Evolutionary conservation across 2,888 invertebrate genomes (phyloP), one percentile per base, ranked within the genome.

Genomic region (Pyrgus malvae): DNA sequence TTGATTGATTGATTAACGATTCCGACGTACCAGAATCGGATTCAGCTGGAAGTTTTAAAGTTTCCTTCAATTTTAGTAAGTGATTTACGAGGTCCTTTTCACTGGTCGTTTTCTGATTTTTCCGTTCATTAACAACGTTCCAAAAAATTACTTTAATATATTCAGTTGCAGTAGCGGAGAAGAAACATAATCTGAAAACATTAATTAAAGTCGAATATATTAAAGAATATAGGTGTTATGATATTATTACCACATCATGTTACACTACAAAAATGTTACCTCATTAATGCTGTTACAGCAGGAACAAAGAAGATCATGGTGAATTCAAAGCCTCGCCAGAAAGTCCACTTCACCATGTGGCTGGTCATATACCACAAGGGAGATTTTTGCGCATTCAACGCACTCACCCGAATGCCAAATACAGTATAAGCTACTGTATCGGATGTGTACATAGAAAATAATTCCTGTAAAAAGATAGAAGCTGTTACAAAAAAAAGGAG

Each of bases 371-470:
- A 66, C 85, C 85, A 86, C 1, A 86, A 68, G 0, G 86, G 84
- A 0, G 83, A 83, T 12, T 68, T 66, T 6, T 72, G 62, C 27
- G 78, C 76, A 27, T 74, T 80, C 2, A 86, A 67, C 0, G 67
- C 74, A 57, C 83, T 84, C 33, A 78, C 72, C 37, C 79, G 68
- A 11, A 86, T 66, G 0, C 86, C 86, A 16, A 86, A 86, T 8
- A 78, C 83, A 0, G 72, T 78, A 33, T 73, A 83, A 0, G 77
- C 84, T 2, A 86, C 80, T 0, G 83, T 85, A 55, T 86, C 85
- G 0, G 85, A 84, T 0, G 86, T 62, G 61, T 84, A 86, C 84
- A 85, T 84, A 0, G 82, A 78, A 62, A 84, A 84, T 23, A 85
- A 35, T 55, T 78, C 74, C 85, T 86, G 62, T n/a, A 60, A 40